Evolutionary conservation across 2,113 vertebrate species (phyloP).

Genomic region (Lepus americanus): DNA sequence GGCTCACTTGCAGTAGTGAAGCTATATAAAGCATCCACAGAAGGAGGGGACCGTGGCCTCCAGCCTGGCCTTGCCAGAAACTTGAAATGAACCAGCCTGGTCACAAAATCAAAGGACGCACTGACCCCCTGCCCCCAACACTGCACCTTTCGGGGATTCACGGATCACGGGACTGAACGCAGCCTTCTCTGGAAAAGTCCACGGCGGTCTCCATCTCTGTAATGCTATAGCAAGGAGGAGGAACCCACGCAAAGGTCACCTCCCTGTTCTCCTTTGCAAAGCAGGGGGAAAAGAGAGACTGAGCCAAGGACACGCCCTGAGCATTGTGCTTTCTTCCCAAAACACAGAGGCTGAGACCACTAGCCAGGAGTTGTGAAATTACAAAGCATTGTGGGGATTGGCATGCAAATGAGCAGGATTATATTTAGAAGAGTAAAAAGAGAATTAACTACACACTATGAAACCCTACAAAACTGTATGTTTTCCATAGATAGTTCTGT

Average conservation of each 20-base stretch:
- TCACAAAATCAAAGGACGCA: conserved; percentile 30
- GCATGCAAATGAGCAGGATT: conserved; percentile 58
- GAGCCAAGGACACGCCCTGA: conserved; percentile 48
- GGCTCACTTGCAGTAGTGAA: conserved; percentile 34
- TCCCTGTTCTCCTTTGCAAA: conserved; percentile 61
- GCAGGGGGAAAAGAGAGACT: neutral
- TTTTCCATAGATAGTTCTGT: conserved; percentile 25
- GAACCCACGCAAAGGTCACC: conserved; percentile 60
- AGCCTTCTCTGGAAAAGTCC: conserved; percentile 41
- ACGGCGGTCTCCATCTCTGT: conserved; percentile 8
- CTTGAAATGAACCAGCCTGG: conserved; percentile 30
- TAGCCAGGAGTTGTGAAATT: conserved; percentile 61
- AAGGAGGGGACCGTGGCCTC: neutral
- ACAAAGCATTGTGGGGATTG: conserved; percentile 62
- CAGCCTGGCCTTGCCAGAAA: conserved; percentile 24
- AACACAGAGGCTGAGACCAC: neutral
- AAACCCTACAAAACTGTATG: conserved; percentile 26
- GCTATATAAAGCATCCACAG: conserved; percentile 5
- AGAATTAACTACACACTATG: conserved; percentile 56
- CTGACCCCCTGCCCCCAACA: neutral
- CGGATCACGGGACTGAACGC: conserved; percentile 22
- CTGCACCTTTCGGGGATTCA: conserved; percentile 32
- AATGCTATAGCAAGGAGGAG: neutral
- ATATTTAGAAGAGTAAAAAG: conserved; percentile 66
- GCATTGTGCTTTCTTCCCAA: conserved; percentile 66